Conservation (phyloP, 2,797 vertebrate species). For the Gymnopithys bicolor region DNA sequence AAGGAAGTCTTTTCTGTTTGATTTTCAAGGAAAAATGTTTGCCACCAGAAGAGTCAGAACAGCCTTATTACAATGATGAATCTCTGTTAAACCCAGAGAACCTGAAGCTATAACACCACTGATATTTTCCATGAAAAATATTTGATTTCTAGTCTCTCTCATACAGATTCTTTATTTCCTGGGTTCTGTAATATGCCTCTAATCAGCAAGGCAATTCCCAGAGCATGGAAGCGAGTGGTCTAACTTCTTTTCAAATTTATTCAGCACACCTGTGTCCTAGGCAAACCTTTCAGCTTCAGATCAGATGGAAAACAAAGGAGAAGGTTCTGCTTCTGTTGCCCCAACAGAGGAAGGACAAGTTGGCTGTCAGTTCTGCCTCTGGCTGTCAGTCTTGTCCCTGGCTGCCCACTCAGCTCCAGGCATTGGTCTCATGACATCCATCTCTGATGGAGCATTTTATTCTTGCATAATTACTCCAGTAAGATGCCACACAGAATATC, state of each 20-base stretch:
- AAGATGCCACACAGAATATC: neutral
- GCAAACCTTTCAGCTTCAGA: neutral
- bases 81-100: neutral
- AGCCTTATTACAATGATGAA: neutral
- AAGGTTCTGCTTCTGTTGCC: neutral
- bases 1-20: neutral
- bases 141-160: neutral
- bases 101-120: neutral
- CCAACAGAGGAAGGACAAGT: accelerated
- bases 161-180: neutral
- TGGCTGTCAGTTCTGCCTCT: neutral
- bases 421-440: accelerated
- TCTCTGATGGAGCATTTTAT: neutral
- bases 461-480: neutral
- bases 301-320: neutral
- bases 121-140: neutral
- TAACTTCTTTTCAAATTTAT: neutral
- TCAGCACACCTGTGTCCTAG: neutral
- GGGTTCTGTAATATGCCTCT: neutral
- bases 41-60: neutral
- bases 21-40: neutral
- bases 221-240: neutral
- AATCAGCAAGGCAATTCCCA: neutral
- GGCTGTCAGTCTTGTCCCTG: neutral
- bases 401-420: neutral